Evolutionary conservation across 2,797 vertebrate genomes (phyloP).

Genomic region (Syngnathus rostellatus): DNA sequence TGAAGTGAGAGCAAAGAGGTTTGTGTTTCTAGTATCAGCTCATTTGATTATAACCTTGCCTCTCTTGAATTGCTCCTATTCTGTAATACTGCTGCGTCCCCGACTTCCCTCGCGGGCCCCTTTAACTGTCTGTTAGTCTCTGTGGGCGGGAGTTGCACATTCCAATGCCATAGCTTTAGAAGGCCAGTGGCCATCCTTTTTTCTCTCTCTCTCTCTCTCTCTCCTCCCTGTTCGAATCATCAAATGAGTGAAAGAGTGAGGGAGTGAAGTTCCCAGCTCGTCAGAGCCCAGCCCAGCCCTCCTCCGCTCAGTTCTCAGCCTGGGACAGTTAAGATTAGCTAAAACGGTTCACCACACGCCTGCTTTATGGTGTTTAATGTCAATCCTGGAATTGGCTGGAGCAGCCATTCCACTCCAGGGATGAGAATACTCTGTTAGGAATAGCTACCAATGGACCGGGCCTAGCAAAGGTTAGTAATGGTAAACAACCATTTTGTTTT

Average conservation of each 20-base stretch:
- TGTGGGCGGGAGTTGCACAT: constrained; percentile 68
- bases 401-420: constrained; percentile 47
- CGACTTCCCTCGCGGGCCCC: constrained; percentile 46
- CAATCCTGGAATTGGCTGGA: constrained; percentile 22
- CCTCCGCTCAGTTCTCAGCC: constrained; percentile 28
- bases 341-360: constrained; percentile 13
- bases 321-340: constrained; percentile 22
- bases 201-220: constrained; percentile 8
- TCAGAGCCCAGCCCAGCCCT: constrained; percentile 33
- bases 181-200: constrained; percentile 66
- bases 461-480: constrained; percentile 43
- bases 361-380: constrained; percentile 39
- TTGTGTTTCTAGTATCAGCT: constrained; percentile 33
- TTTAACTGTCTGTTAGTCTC: constrained; percentile 59
- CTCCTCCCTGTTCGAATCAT: constrained; percentile 40
- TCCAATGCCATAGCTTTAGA: constrained; percentile 70
- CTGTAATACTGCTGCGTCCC: constrained; percentile 21
- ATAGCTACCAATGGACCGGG: constrained; percentile 32
- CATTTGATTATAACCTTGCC: constrained; percentile 47
- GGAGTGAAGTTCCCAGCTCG: constrained; percentile 43
- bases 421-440: constrained; percentile 48
- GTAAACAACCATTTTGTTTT: constrained; percentile 19
- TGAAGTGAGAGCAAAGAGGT: constrained; percentile 22
- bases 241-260: constrained; percentile 33
- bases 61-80: constrained; percentile 31